Base-by-base conservation (phyloP, 2,888 invertebrate species). In the Petrophora chlorosata region DNA sequence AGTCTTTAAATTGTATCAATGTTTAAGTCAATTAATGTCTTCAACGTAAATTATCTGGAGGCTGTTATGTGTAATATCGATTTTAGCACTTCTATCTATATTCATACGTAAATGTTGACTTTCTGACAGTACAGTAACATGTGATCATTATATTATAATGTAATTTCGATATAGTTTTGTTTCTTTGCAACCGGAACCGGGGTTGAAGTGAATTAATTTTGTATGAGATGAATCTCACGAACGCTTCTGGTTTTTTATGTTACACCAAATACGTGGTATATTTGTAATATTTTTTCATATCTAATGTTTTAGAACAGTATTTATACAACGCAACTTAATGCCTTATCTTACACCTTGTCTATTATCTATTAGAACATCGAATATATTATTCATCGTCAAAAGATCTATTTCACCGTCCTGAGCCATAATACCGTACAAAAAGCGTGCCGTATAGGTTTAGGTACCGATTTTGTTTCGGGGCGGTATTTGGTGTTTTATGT, bases 301-400 rank as follows among this genome's bases (percentile, higher is more conserved):
- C n/a, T n/a, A n/a, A n/a, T 17, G 25, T 15, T 25, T 14, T 26
- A 33, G 12, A 0, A 3, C 28, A 22, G 13, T 43, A 53, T 34
- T 40, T 34, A n/a, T n/a, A 46, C 39, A 46, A 34, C 46, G 39
- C 34, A 40, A 19, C 23, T 12, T 46, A 44, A 55, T 53, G 56
- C 59, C 59, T 59, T 62, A 8, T 14, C 17, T 26, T 33, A 12
- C 15, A 39, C 5, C 19, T 39, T 39, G 25, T 46, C 25, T 38
- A 34, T 26, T 23, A 17, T 12, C 4, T 2, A 7, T 28, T 4
- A 43, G 19, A 28, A 46, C 46, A 46, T 40, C 46, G 46, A 46
- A 33, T 39, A 26, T 22, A 13, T 22, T 25, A 22, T 23, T 40
- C 23, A 23, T 23, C n/a, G n/a, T n/a, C n/a, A n/a, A n/a, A 10